Conservation (phyloP, 2,888 invertebrate genomes). For the Ypsolopha sequella region DNA sequence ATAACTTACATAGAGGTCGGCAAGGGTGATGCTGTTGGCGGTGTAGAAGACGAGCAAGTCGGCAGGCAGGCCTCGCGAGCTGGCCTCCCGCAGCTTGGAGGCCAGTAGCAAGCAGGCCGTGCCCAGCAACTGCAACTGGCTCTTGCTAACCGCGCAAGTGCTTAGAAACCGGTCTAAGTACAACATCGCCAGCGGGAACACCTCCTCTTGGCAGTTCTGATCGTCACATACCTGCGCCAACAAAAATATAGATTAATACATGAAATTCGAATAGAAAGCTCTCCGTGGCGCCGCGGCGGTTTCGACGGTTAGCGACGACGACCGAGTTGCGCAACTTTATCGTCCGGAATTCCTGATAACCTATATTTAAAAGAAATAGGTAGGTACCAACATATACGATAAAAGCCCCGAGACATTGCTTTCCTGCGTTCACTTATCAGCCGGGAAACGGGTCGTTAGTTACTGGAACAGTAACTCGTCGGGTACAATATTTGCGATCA, state of each 20-base stretch:
- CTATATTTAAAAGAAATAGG: constrained; percentile 52
- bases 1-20: constrained; percentile 89
- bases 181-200: constrained; percentile 92
- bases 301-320: no score
- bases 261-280: no score
- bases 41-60: constrained; percentile 92
- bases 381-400: constrained; percentile 49
- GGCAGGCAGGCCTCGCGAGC: constrained; percentile 78
- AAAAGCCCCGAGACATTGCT: constrained; percentile 39
- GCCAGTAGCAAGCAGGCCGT: constrained; percentile 93
- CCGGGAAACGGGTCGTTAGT: neutral
- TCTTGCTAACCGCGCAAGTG: constrained; percentile 84
- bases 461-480: neutral
- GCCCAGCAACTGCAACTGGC: constrained; percentile 91
- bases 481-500: neutral
- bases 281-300: no score
- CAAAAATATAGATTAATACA: no score
- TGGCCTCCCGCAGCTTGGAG: constrained; percentile 92
- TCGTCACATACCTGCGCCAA: constrained; percentile 90
- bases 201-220: constrained; percentile 92
- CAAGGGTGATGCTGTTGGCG: constrained; percentile 89
- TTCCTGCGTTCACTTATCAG: constrained; percentile 32
- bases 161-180: constrained; percentile 95
- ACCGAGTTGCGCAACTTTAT: constrained; percentile 28
- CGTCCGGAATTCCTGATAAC: constrained; percentile 64